Conservation (phyloP, 2,797 vertebrate genomes). For the Micromesistius poutassou region DNA sequence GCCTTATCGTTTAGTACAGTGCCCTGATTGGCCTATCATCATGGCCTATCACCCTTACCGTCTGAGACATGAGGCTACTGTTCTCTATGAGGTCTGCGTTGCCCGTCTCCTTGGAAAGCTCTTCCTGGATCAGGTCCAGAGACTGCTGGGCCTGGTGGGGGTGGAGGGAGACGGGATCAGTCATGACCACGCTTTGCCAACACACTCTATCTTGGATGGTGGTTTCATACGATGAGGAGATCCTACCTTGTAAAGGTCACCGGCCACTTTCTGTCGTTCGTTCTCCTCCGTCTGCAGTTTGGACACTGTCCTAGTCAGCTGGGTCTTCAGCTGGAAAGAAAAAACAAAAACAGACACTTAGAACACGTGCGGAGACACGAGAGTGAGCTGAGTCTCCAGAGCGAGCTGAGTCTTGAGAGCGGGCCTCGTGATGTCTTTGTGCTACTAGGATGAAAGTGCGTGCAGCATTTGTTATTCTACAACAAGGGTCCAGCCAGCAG, state of each 20-base stretch:
- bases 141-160: constrained; percentile 87
- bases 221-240: no score
- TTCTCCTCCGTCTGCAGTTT: constrained; percentile 87
- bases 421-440: background rate
- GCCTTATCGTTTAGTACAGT: background rate
- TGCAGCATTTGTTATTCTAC: background rate
- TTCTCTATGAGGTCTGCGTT: constrained; percentile 86
- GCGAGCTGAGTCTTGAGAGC: background rate
- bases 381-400: background rate
- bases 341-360: constrained; percentile 47
- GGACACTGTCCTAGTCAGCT: constrained; percentile 82
- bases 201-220: background rate
- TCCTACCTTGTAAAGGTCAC: constrained; percentile 76
- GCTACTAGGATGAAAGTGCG: background rate
- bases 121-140: constrained; percentile 87
- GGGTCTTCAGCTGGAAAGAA: constrained; percentile 87
- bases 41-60: constrained; percentile 64
- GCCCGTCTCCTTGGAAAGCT: constrained; percentile 83
- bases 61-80: constrained; percentile 81
- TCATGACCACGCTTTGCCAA: background rate
- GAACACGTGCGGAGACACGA: constrained; percentile 1
- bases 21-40: background rate
- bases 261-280: constrained; percentile 87
- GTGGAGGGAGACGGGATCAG: background rate
- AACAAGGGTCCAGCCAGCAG: constrained; percentile 9